Base-by-base conservation (phyloP, 1,140 invertebrate species). In the Dreissena polymorpha region DNA sequence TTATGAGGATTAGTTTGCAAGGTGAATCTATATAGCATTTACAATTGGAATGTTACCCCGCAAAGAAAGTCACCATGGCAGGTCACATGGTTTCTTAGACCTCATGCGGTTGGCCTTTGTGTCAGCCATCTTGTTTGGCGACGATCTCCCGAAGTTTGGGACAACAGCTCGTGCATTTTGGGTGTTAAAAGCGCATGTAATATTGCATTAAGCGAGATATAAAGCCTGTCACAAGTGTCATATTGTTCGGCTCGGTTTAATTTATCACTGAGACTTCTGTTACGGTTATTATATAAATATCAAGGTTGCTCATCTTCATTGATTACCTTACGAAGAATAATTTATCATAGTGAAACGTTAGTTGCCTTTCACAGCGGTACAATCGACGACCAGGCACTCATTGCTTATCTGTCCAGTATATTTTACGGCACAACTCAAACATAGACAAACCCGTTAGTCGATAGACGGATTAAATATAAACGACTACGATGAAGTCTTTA, bases 401-500 rank as follows among this genome's bases (percentile, higher is more conserved):
- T 64, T 64, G 60, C 50, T 74, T 82, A 74, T 82, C 79, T 65
- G 27, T n/a, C 23, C 25, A 70, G 50, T 73, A 82, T 73, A 82
- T 74, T 53, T 74, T 70, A 73, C 71, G 65, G 74, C 55, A 55
- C 64, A 67, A 82, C 71, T 55, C 27, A 53, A 79, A 70, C 51
- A 60, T 67, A 39, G 60, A 68, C 60, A 64, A 70, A 51, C 2
- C 53, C 69, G 78, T 27, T 18, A 67, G 71, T 74, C 70, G 79
- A 82, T 82, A 63, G 57, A 82, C 23, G 79, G 63, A 82, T 72
- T 72, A 51, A 60, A 68, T 72, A 51, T 80, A 68, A 69, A 72
- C 69, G 69, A 80, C 50, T 29, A 60, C 63, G 51, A 23, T 49
- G 23, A 29, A 29, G 57, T 80, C 57, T 72, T 80, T 80, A 51